Evolutionary conservation across 2,113 vertebrate genomes (phyloP).

Genomic region (Gobio gobio): DNA sequence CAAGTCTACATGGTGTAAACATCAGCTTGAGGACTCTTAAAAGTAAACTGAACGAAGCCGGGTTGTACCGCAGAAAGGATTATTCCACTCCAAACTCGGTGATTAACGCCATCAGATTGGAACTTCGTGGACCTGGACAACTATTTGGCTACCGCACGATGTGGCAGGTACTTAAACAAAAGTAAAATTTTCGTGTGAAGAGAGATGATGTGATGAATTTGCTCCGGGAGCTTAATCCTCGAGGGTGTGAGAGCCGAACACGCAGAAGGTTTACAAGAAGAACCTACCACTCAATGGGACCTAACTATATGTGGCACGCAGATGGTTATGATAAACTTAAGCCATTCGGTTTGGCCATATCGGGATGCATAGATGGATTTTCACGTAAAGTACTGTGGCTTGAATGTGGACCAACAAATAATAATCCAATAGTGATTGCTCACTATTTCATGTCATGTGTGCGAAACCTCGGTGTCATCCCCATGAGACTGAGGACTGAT

Average conservation of each 20-base stretch:
- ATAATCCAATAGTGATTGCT: constrained; percentile 42
- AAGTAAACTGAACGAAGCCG: constrained; percentile 24
- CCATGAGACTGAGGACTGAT: too few species aligned
- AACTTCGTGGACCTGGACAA: constrained; percentile 44
- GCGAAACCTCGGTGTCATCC: constrained; percentile 42
- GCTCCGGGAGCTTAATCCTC: constrained; percentile 49
- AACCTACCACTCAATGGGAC: constrained; percentile 55
- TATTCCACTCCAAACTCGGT: constrained; percentile 14
- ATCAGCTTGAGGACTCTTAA: constrained; percentile 28
- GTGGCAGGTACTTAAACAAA: constrained; percentile 46
- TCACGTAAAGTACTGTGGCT: constrained; percentile 56
- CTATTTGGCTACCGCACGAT: constrained; percentile 46
- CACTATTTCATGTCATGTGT: constrained; percentile 49
- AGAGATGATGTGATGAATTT: constrained; percentile 54
- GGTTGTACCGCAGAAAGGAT: constrained; percentile 36
- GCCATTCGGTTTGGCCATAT: constrained; percentile 53
- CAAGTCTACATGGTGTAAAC: constrained; percentile 10
- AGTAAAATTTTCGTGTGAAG: constrained; percentile 45
- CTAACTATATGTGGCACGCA: constrained; percentile 57
- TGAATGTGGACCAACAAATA: constrained; percentile 52
- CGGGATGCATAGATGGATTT: constrained; percentile 59
- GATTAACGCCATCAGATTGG: constrained; percentile 2
- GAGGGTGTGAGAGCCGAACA: constrained; percentile 27
- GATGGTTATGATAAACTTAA: constrained; percentile 60
- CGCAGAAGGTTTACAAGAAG: constrained; percentile 37